A percentile compares a stretch with the other conserved stretches of the same genome.
These are phyloP conservation scores for Drosophila flavopinicola DNA, from an alignment of 2,888 invertebrate genomes.

Conservation along the genomic window DNA sequence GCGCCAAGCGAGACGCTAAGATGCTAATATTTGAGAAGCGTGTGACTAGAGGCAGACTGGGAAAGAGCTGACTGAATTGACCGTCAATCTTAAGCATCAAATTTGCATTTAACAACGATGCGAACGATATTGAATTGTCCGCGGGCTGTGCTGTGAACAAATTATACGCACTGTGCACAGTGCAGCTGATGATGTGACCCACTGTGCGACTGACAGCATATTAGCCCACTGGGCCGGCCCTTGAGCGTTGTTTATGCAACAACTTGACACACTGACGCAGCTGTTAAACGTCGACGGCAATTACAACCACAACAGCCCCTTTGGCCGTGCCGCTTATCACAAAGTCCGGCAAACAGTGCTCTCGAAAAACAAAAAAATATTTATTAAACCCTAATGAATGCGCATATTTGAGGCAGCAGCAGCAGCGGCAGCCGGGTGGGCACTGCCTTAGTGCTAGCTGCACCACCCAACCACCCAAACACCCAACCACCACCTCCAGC, in stretches of 20 bases:
- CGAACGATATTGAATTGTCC: background rate
- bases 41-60: background rate
- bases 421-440: no score
- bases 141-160: conserved; percentile 2
- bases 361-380: conserved; percentile 64
- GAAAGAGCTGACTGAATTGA: background rate
- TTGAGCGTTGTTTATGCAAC: conserved; percentile 28
- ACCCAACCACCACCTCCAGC: background rate
- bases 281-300: conserved; percentile 48
- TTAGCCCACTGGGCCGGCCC: conserved; percentile 21
- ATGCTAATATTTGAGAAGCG: conserved; percentile 56
- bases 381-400: conserved; percentile 79
- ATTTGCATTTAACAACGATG: conserved; percentile 20
- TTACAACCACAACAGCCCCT: conserved; percentile 40
- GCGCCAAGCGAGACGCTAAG: conserved; percentile 34
- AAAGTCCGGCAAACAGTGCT: conserved; percentile 53
- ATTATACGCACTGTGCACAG: background rate
- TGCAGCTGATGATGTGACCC: background rate
- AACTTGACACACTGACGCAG: conserved; percentile 57
- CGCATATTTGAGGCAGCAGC: conserved; percentile 66
- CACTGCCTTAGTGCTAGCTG: conserved; percentile 24
- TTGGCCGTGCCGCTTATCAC: conserved; percentile 34
- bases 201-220: background rate
- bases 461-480: background rate
- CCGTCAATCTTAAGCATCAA: conserved; percentile 11